Base-by-base conservation (phyloP, 2,113 vertebrate genomes). In the Mixornis gularis region DNA sequence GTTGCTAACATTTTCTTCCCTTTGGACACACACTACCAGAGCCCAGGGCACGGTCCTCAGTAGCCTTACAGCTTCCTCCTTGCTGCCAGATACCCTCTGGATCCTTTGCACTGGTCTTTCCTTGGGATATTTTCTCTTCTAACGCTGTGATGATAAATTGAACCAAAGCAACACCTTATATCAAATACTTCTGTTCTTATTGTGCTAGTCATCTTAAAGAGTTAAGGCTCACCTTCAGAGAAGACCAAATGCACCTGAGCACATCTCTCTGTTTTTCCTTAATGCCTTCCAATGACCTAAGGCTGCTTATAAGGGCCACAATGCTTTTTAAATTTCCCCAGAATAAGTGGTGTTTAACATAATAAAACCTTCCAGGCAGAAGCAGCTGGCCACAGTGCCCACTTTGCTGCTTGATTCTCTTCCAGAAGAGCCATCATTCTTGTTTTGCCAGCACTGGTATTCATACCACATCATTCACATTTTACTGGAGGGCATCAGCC, bases 351-450 rank as follows among this genome's bases (percentile, higher is more conserved):
- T 79, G 20, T 34, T 52, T 43, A 41, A 14, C n/a, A 71, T 6
- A 86, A 77, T 22, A 83, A 84, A 93, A 70, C 36, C 66, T 62
- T 53, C 40, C 81, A 87, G 62, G 62, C 89, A 92, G 73, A 92
- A 74, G 73, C 49, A 87, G 69, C 73, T 81, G 65, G 60, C 52
- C 56, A 81, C 40, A 40, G 24, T 63, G 36, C n/a, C 68, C 56
- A 63, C 24, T 92, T 73, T 49, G 46, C 65, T 74, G 26, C 32
- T 94, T 85, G 44, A 56, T 78, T 48, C 87, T 81, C 65, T 79
- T 90, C 84, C 87, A 89, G 70, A 78, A 92, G 41, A 91, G 64
- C 25, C 70, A 85, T 66, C 40, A 27, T 89, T 93, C 65, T 59
- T 74, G 43, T 86, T 93, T 89, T 59, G 56, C 60, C 69, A 84